Evolutionary conservation across 2,113 vertebrate genomes (phyloP), one percentile per base, ranked within the genome.

Genomic region (Passer montanus): DNA sequence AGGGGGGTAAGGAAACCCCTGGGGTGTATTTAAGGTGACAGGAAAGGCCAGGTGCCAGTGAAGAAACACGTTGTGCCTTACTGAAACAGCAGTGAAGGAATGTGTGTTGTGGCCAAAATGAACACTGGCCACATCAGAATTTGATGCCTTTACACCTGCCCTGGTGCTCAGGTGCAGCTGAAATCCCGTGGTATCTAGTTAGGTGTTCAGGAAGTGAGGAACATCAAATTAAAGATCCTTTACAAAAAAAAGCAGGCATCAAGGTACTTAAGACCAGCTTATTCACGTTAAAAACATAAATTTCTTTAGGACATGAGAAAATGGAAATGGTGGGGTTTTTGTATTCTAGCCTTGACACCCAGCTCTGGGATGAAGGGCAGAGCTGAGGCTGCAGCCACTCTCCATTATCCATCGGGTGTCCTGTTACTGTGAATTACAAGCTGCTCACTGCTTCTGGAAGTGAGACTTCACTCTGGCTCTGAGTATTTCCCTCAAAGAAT

Each of bases 401-500:
- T 27, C 41, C 2, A 1, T 62, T 67, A 19, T 8, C 35, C 4
- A 1, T 43, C 27, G 52, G 30, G 5, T 76, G 11, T 69, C n/a
- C 17, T 76, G 13, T 50, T 55, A 22, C 59, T 80, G 41, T n/a
- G 73, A 44, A 18, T 67, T 75, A 49, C 2, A 1, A 26, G 26
- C 41, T 84, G 35, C 73, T 82, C 31, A 18, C 49, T 37, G 52
- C 64, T 89, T 85, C 66, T 43, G 47, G 44, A 63, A 74, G 60
- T 24, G 74, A 82, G 47, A 8, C 72, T 77, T 62, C 23, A 59
- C 41, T 78, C 80, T 90, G 63, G 20, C 43, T 86, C 26, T 2
- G 14, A 74, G 59, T 41, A 20, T 46, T 93, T 90, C 37, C 26
- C 69, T 92, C 74, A 90, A 81, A 81, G 69, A 95, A 94, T 89